These are phyloP conservation scores for Acanthornis magna DNA, from an alignment of 2,797 vertebrate genomes.

Conservation along the genomic window DNA sequence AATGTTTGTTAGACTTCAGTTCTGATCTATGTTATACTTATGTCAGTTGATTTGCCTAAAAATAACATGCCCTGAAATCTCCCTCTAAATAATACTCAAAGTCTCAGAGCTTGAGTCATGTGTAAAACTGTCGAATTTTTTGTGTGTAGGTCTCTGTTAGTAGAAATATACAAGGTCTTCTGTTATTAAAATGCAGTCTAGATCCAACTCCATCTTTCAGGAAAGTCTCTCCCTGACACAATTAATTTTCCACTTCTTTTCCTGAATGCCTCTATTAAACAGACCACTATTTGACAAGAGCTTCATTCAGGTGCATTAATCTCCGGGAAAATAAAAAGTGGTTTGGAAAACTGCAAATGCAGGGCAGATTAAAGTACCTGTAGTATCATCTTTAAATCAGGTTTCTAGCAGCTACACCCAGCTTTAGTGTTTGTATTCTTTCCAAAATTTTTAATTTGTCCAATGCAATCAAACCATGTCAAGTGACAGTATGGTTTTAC, in stretches of 20 bases:
- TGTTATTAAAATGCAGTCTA: background rate
- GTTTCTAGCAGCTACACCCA: background rate
- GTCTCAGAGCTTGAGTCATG: background rate
- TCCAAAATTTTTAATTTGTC: background rate
- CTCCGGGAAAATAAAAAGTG: background rate
- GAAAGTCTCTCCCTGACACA: background rate
- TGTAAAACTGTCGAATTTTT: background rate
- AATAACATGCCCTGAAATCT: background rate
- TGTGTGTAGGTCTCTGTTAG: background rate
- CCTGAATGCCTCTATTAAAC: background rate
- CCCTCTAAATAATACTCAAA: background rate
- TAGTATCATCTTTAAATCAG: background rate
- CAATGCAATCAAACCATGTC: background rate
- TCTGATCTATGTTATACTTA: background rate
- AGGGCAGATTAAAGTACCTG: background rate
- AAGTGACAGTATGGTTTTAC: background rate
- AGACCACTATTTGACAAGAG: background rate
- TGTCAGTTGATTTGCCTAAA: background rate
- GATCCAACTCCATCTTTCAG: background rate
- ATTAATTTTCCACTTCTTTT: background rate
- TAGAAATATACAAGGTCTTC: background rate
- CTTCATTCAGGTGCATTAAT: background rate
- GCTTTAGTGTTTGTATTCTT: background rate
- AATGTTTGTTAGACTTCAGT: background rate
- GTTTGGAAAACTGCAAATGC: background rate